A percentile compares a stretch with the other conserved stretches of the same genome.
Evolutionary conservation across 1,140 invertebrate genomes (phyloP).

Genomic region (Pentalonia nigronervosa): DNA sequence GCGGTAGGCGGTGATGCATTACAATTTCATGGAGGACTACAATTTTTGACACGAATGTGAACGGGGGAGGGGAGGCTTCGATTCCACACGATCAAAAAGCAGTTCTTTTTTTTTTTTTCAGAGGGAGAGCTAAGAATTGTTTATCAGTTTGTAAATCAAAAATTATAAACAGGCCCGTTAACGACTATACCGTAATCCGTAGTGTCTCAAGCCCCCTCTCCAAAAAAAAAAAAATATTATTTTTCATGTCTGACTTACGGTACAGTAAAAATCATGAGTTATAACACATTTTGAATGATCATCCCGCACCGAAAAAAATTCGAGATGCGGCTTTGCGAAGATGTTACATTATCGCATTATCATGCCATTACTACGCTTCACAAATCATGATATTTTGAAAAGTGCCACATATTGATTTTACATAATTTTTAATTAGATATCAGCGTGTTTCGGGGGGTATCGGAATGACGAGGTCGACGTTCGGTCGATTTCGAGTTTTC

Average conservation of each 20-base stretch:
- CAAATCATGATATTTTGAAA: not conserved
- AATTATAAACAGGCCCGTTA: not conserved
- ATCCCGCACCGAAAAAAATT: not conserved
- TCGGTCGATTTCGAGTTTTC: not conserved
- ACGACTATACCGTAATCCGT: not conserved
- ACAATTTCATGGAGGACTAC: too few relatives aligned
- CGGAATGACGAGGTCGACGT: not conserved
- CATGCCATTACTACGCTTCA: not conserved
- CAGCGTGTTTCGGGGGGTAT: accelerated
- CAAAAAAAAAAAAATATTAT: too few relatives aligned
- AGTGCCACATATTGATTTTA: not conserved
- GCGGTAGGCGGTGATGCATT: too few relatives aligned
- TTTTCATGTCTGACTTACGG: not conserved
- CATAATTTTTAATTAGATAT: not conserved
- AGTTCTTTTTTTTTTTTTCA: too few relatives aligned
- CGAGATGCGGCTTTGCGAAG: not conserved
- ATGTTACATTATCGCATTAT: not conserved
- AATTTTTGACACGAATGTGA: too few relatives aligned
- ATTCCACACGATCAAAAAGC: too few relatives aligned
- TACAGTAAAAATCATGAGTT: too few relatives aligned
- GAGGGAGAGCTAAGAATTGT: too few relatives aligned
- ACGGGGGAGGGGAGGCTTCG: too few relatives aligned
- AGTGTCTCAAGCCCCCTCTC: not conserved
- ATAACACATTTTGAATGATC: not conserved
- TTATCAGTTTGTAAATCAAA: not conserved